phyloP scores from a whole-genome alignment of 1,140 invertebrate genomes.

The Drosophila persimilis region DNA sequence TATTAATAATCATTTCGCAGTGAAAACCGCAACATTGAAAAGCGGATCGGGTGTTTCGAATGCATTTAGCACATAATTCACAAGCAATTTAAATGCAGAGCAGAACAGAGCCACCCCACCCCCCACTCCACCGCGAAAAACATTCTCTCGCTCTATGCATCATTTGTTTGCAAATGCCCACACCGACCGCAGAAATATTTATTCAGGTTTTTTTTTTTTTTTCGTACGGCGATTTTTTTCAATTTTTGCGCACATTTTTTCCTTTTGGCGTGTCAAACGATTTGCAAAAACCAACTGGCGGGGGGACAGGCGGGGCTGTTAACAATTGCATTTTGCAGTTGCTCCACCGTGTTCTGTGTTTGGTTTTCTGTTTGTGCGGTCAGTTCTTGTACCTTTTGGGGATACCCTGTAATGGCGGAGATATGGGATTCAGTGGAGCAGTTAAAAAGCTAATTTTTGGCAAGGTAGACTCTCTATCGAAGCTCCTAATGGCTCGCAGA shows the following conservation, averaged over 20 bases:
- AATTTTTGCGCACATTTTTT: conserved; percentile 28
- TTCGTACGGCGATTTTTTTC: background rate
- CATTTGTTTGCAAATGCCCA: conserved; percentile 50
- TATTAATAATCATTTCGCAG: conserved; percentile 60
- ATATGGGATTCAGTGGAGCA: no score
- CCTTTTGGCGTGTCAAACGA: conserved; percentile 67
- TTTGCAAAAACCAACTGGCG: conserved; percentile 73
- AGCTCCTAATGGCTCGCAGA: no score
- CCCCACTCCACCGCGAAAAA: conserved; percentile 5
- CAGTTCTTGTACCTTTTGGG: conserved; percentile 20
- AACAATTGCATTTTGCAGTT: conserved; percentile 70
- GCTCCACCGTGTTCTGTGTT: conserved; percentile 8
- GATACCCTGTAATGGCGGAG: no score
- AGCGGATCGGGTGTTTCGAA: conserved; percentile 30
- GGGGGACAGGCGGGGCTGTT: conserved; percentile 36
- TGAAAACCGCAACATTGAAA: conserved; percentile 62
- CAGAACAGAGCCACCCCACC: conserved; percentile 1
- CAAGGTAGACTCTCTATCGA: no score
- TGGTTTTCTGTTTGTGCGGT: conserved; percentile 39
- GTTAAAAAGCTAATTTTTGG: no score
- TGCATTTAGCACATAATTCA: conserved; percentile 73
- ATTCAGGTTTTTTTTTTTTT: conserved; percentile 54
- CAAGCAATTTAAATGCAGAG: conserved; percentile 68
- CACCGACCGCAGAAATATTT: conserved; percentile 62
- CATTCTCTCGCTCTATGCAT: conserved; percentile 31